Percentiles rank a stretch among this genome's conserved stretches.
Evolutionary conservation across 2,797 vertebrate genomes (phyloP).

Genomic region (Triplophysa yarkandensis): DNA sequence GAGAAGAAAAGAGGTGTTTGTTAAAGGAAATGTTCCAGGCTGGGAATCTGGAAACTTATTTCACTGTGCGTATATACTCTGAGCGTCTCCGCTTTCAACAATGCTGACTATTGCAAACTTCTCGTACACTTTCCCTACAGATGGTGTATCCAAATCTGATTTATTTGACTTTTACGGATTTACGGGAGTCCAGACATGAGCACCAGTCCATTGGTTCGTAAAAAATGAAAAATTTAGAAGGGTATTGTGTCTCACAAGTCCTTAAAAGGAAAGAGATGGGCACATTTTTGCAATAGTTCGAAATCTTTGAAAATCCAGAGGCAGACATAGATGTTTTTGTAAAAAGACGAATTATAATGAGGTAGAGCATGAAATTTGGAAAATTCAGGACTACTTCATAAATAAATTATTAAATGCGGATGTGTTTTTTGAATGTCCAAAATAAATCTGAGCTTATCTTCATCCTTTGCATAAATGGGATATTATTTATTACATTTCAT

Average conservation of each 20-base stretch:
- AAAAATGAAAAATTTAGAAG: slow-evolving; percentile 41
- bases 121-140: slow-evolving; percentile 56
- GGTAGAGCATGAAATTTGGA: slow-evolving; percentile 22
- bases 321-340: slow-evolving; percentile 60
- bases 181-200: slow-evolving; percentile 66
- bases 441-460: slow-evolving; percentile 33
- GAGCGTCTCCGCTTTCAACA: slow-evolving; percentile 48
- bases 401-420: slow-evolving; percentile 20
- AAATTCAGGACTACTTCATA: not conserved
- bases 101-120: slow-evolving; percentile 57
- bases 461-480: slow-evolving; percentile 37
- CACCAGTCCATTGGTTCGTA: slow-evolving; percentile 52
- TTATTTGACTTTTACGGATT: slow-evolving; percentile 67
- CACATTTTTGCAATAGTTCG: slow-evolving; percentile 70
- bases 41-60: slow-evolving; percentile 55
- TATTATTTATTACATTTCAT: slow-evolving; percentile 50
- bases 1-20: slow-evolving; percentile 53
- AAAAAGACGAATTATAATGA: slow-evolving; percentile 39
- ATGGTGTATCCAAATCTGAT: slow-evolving; percentile 61
- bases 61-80: slow-evolving; percentile 53
- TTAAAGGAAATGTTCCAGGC: slow-evolving; percentile 53
- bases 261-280: slow-evolving; percentile 67
- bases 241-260: slow-evolving; percentile 51
- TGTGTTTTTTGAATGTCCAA: slow-evolving; percentile 2
- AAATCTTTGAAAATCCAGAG: slow-evolving; percentile 57